Percentiles rank a stretch among this genome's conserved stretches.
Evolutionary conservation across 1,140 invertebrate genomes (phyloP).

Genomic region (Subanguina moxae): DNA sequence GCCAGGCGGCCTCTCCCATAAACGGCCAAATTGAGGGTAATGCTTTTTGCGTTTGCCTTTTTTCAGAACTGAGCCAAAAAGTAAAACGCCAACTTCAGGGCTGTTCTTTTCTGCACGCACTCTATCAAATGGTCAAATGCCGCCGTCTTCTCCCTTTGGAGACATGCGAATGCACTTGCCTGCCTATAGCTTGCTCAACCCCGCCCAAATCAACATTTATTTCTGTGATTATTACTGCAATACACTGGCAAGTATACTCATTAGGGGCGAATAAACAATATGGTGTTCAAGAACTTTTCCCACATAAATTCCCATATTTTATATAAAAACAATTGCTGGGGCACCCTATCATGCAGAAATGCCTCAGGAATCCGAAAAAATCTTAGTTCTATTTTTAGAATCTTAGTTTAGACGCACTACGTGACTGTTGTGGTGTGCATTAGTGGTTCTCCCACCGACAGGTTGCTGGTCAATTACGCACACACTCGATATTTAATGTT

Average conservation of each 20-base stretch:
- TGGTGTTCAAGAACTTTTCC: too few species aligned
- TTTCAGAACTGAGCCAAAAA: too few species aligned
- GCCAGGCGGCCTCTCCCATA: slow-evolving; percentile 52
- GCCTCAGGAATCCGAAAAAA: too few species aligned
- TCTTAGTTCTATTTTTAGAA: too few species aligned
- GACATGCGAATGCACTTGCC: slow-evolving; percentile 39
- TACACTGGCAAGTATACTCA: background rate
- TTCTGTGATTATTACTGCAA: slow-evolving; percentile 52
- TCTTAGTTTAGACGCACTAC: slow-evolving; percentile 27
- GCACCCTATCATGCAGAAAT: too few species aligned
- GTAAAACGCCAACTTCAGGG: slow-evolving; percentile 8
- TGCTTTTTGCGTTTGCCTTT: slow-evolving; percentile 25
- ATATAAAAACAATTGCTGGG: too few species aligned
- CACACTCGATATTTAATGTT: background rate
- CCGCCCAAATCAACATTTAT: slow-evolving; percentile 30
- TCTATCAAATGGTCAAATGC: slow-evolving; percentile 23
- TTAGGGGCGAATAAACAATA: too few species aligned
- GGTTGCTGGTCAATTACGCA: background rate
- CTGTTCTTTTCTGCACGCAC: slow-evolving; percentile 34
- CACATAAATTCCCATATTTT: too few species aligned
- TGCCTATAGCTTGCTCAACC: slow-evolving; percentile 21
- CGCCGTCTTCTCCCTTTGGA: slow-evolving; percentile 42
- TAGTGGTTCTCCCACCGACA: slow-evolving; percentile 28
- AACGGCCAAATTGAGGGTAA: slow-evolving; percentile 44
- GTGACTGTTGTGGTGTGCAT: slow-evolving; percentile 42